Evolutionary conservation across 2,888 invertebrate species (phyloP), one percentile per base, ranked within the genome.

Genomic region (Heliconius ethilla): DNA sequence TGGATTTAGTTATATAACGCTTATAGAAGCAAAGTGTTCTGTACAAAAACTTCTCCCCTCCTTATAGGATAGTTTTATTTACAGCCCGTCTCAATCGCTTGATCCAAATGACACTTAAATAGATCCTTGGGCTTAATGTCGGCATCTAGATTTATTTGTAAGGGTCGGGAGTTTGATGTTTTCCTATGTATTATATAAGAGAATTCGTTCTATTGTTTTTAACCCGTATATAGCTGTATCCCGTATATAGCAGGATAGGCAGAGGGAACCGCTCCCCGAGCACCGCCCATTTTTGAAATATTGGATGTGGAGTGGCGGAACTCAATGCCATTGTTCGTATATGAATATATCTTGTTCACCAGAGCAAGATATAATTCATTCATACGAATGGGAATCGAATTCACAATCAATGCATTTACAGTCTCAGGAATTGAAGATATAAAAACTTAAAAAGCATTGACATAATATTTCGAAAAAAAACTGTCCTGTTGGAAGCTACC

Each of bases 101-200:
- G 66, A 74, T 73, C 62, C 29, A 74, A 77, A 77, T 62, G 66
- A 74, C 73, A 77, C 73, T 69, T 74, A 77, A 77, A 77, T 62
- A 59, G 73, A 77, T 77, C 77, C 73, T 67, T 69, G 74, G 77
- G 77, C 77, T 77, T 74, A 77, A 69, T 77, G 45, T 62, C 67
- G 55, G 45, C 67, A 67, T 77, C 73, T 74, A 74, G 77, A 77
- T 77, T 77, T 74, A 77, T 69, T 67, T 55, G 65, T 11, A 18
- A 29, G 73, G 77, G 33, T 72, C 72, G 72, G 59, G 11, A 72
- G 72, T 72, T 72, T 59, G 59, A 40, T 40, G 33, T 72, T 59
- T 33, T 33, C 13, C 5, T 72, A 59, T 13, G 11, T 33, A n/a
- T 59, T 59, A 37, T 72, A 37, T 72, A 25, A 37, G 29, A 22